A percentile compares a stretch with the other conserved stretches of the same genome.
phyloP scores from a whole-genome alignment of 2,113 vertebrate genomes.

The Chiloscyllium plagiosum region DNA sequence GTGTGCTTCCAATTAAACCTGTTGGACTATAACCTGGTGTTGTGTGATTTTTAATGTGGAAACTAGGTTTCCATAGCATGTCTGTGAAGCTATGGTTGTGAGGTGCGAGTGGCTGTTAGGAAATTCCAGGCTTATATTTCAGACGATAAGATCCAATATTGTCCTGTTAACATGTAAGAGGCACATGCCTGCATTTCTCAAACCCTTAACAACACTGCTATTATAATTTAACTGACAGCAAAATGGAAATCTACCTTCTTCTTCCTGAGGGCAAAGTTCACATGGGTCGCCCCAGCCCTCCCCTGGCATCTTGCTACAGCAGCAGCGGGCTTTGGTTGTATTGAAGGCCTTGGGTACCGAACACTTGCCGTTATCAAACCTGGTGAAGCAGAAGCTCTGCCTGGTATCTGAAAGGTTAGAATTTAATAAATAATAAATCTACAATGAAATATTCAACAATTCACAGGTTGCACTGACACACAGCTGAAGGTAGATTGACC shows the following conservation, averaged over 20 bases:
- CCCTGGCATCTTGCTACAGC: constrained; percentile 85
- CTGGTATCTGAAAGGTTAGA: constrained; percentile 66
- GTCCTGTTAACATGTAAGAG: background rate
- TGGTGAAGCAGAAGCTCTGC: constrained; percentile 89
- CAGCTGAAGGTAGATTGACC: background rate
- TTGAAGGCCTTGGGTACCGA: constrained; percentile 81
- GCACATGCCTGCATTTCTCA: background rate
- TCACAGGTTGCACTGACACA: background rate
- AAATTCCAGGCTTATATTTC: background rate
- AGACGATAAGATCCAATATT: background rate
- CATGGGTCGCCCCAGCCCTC: constrained; percentile 93
- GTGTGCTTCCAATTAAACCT: too few relatives aligned
- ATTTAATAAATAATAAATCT: background rate
- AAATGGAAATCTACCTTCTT: constrained; percentile 60
- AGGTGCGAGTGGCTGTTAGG: background rate
- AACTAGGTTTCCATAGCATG: background rate
- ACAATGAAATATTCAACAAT: background rate
- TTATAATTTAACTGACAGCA: background rate
- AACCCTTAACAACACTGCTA: background rate
- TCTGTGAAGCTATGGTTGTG: background rate
- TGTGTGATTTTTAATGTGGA: too few relatives aligned
- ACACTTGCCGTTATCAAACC: constrained; percentile 79
- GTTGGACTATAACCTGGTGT: too few relatives aligned
- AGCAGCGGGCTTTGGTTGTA: constrained; percentile 85
- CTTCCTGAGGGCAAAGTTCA: constrained; percentile 78